Percentiles rank a stretch among this genome's conserved stretches.
These are phyloP conservation scores for Archegozetes longisetosus DNA, from an alignment of 1,140 invertebrate genomes.

Conservation along the genomic window DNA sequence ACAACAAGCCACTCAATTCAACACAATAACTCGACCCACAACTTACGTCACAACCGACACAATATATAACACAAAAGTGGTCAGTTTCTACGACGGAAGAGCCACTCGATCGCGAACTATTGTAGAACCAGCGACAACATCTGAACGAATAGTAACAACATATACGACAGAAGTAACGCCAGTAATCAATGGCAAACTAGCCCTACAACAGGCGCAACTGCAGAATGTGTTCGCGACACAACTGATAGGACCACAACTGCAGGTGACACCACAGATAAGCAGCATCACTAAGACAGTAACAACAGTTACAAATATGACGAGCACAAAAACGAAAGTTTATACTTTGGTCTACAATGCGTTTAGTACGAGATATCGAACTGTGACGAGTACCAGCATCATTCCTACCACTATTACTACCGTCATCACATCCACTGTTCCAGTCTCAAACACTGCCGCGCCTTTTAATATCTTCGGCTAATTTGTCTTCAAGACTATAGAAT, in stretches of 20 bases:
- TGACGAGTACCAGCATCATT: conserved; percentile 22
- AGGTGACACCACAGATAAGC: conserved; percentile 7
- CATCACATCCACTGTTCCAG: conserved; percentile 15
- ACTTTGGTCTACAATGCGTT: conserved; percentile 25
- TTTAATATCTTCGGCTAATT: not conserved
- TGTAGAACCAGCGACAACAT: conserved; percentile 21
- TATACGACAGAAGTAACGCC: conserved; percentile 23
- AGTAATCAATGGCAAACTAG: conserved; percentile 19
- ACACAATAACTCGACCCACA: conserved; percentile 22
- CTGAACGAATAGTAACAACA: conserved; percentile 21
- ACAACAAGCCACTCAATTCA: conserved; percentile 19
- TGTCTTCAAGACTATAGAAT: too few species aligned
- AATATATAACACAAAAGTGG: conserved; percentile 24
- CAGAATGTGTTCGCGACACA: conserved; percentile 17
- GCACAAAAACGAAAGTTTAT: conserved; percentile 21
- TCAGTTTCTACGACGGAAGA: conserved; percentile 26
- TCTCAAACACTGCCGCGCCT: not conserved
- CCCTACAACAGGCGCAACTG: conserved; percentile 17
- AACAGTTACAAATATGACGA: conserved; percentile 22
- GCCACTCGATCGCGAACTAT: conserved; percentile 24
- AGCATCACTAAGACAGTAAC: conserved; percentile 19
- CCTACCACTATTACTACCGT: conserved; percentile 22
- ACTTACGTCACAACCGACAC: conserved; percentile 24
- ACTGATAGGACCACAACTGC: conserved; percentile 6
- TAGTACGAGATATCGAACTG: conserved; percentile 24